Evolutionary conservation across 2,888 invertebrate species (phyloP).

Genomic region (Drosophila meridionalis): DNA sequence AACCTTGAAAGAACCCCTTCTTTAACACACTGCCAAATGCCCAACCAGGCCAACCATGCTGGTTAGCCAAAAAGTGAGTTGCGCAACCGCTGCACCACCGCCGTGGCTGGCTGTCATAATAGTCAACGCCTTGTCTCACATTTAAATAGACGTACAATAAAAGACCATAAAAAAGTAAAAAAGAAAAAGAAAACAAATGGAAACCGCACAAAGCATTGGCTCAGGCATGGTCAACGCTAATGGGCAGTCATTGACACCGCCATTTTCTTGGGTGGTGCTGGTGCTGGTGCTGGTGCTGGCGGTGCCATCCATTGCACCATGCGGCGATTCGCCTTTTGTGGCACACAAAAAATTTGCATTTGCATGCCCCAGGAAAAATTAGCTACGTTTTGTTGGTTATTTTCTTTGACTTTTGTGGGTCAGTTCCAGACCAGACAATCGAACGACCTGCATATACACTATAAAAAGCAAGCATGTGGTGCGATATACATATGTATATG

Average conservation of each 20-base stretch:
- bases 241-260: slow-evolving; percentile 58
- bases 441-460: slow-evolving; percentile 26
- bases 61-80: slow-evolving; percentile 29
- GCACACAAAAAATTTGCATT: slow-evolving; percentile 51
- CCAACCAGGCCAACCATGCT: slow-evolving; percentile 23
- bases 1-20: slow-evolving; percentile 44
- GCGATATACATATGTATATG: slow-evolving; percentile 7
- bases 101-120: slow-evolving; percentile 45
- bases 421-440: slow-evolving; percentile 43
- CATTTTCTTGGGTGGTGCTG: slow-evolving; percentile 29
- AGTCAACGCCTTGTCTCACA: slow-evolving; percentile 46
- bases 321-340: slow-evolving; percentile 24
- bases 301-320: slow-evolving; percentile 57
- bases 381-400: slow-evolving; percentile 15
- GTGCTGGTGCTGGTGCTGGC: slow-evolving; percentile 18
- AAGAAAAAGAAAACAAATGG: slow-evolving; percentile 10
- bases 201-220: slow-evolving; percentile 35
- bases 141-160: slow-evolving; percentile 43
- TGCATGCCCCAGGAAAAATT: slow-evolving; percentile 43
- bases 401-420: slow-evolving; percentile 53
- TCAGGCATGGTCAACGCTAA: slow-evolving; percentile 50
- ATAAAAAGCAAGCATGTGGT: slow-evolving; percentile 3
- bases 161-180: slow-evolving; percentile 15
- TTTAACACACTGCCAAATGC: slow-evolving; percentile 11
- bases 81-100: slow-evolving; percentile 34